These are phyloP conservation scores for Tipula unca DNA, from an alignment of 2,888 invertebrate genomes.

Conservation along the genomic window DNA sequence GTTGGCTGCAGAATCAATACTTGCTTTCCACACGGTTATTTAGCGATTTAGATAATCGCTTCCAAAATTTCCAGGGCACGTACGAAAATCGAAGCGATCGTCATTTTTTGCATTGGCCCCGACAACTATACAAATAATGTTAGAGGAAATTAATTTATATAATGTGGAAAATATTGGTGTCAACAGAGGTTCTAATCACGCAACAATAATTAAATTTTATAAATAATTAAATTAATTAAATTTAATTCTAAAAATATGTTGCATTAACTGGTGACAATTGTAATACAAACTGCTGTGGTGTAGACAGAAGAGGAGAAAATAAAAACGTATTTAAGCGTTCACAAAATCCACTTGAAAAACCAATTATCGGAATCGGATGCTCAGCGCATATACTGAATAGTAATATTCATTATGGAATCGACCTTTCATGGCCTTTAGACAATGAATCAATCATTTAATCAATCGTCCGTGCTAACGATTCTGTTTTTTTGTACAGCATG, in stretches of 20 bases:
- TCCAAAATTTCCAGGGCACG: slow-evolving; percentile 21
- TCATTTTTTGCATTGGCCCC: neutral
- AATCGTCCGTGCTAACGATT: too few relatives aligned
- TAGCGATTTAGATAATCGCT: slow-evolving; percentile 24
- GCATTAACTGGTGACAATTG: slow-evolving; percentile 1
- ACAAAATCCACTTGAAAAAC: too few relatives aligned
- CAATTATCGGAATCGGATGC: too few relatives aligned
- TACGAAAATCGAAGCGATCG: neutral
- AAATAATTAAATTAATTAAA: neutral
- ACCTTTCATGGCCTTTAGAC: too few relatives aligned
- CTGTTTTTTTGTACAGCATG: neutral
- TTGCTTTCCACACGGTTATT: neutral
- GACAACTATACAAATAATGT: too few relatives aligned
- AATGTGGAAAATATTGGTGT: too few relatives aligned
- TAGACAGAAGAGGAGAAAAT: too few relatives aligned
- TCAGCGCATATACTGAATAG: too few relatives aligned
- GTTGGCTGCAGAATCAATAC: neutral
- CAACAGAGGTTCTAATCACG: neutral
- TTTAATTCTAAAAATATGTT: neutral
- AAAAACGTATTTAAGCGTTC: too few relatives aligned
- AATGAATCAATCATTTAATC: neutral
- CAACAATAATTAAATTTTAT: neutral
- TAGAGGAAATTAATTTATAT: too few relatives aligned
- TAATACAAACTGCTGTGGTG: too few relatives aligned
- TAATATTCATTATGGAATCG: too few relatives aligned